Evolutionary conservation across 2,888 invertebrate species (phyloP), one percentile per base, ranked within the genome.

Genomic region (Crematogaster levior): DNA sequence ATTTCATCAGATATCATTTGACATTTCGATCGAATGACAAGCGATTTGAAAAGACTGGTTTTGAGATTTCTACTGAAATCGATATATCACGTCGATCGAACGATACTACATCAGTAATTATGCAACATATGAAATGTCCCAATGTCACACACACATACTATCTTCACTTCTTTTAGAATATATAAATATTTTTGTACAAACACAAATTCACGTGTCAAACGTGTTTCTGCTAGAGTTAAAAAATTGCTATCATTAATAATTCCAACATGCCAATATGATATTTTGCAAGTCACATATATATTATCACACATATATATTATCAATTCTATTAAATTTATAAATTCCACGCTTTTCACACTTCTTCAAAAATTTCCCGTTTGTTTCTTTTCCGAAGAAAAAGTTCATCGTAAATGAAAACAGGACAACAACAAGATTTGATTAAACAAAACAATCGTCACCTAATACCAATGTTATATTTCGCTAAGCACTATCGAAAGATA

Each of bases 21-120:
- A 34, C 61, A 48, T 74, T 74, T 74, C 46, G 21, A 6, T 46
- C 18, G 24, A 43, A 21, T 48, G 46, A 46, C 30, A 60, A 34
- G 21, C 37, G 15, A 4, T 46, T 48, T 48, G 18, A 24, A 61
- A 24, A 63, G 7, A 37, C 12, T 24, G 5, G 15, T 37, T 75
- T n/a, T n/a, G 10, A 30, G 15, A 63, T 53, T 40, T 37, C 15
- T 9, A 15, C 18, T 21, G 12, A 51, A 40, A 63, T 51, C 40
- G 24, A 48, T 27, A 51, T 6, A 21, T 18, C 18, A 1, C 30
- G 15, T 58, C 43, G 21, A 27, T 43, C 5, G 15, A 6, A n/a
- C 24, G 18, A 40, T 5, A 53, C 34, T 24, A n/a, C n/a, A 24
- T 43, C 9, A 43, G 5, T 43, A 56, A 37, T 60, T 60, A 73